Percentiles rank a stretch among this genome's conserved stretches.
Conservation (phyloP, 2,888 invertebrate genomes). For the Spilosoma lubricipeda region DNA sequence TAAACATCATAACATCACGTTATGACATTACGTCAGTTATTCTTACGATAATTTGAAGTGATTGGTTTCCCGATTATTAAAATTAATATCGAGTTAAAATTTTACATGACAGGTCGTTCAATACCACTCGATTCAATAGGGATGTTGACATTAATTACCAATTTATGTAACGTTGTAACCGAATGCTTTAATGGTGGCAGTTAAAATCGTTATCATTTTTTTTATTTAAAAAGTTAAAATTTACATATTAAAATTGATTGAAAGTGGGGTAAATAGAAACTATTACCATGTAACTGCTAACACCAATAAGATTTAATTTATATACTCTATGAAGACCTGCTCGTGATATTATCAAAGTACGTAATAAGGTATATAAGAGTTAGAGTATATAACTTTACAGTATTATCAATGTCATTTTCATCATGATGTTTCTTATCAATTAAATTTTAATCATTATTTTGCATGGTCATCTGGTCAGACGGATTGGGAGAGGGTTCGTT, state of each 20-base stretch:
- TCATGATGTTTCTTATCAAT: too few species aligned
- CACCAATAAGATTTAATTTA: not conserved
- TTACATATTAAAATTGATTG: not conserved
- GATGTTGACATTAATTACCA: not conserved
- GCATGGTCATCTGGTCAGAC: too few species aligned
- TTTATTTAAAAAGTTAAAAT: not conserved
- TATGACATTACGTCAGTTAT: constrained; percentile 5
- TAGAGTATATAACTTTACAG: too few species aligned
- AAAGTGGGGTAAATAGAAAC: not conserved
- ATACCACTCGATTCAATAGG: not conserved
- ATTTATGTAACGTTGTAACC: not conserved
- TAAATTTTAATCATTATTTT: too few species aligned
- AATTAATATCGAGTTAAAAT: constrained; percentile 1
- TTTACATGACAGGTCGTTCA: not conserved
- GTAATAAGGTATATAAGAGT: too few species aligned
- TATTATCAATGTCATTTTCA: too few species aligned
- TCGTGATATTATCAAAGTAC: not conserved
- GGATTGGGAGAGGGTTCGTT: too few species aligned
- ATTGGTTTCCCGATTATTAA: not conserved
- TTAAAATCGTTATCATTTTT: not conserved
- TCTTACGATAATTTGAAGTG: constrained; percentile 1
- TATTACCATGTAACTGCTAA: not conserved
- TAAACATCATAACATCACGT: constrained; percentile 10
- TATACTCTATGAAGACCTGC: not conserved
- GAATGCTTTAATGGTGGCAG: not conserved